Evolutionary conservation across 2,113 vertebrate genomes (phyloP), one percentile per base, ranked within the genome.

Genomic region (Theristicus caerulescens): DNA sequence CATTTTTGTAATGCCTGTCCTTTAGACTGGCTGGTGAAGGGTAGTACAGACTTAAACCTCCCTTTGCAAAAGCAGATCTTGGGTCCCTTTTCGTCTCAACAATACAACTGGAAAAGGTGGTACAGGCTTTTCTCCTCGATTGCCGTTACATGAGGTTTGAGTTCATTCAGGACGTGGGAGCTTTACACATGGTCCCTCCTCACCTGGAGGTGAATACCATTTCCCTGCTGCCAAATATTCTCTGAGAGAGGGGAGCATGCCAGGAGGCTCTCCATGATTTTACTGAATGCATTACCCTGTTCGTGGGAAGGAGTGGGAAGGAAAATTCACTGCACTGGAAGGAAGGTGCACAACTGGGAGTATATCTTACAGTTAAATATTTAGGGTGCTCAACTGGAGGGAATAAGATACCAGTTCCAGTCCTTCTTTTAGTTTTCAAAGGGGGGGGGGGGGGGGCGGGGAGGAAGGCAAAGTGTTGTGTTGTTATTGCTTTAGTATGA

Each of bases 171-270:
- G 31, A 42, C 2, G 0, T 3, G 31, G 78, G 64, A 72, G 59
- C 54, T 61, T 27, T 47, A 7, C 19, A 6, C 1, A 0, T 19
- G 55, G 18, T 42, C 6, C 21, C 14, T 6, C 27, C 29, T 10
- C 4, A 1, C 1, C 11, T 2, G 31, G n/a, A 18, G 18, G 4
- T 0, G 3, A n/a, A 46, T 34, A 29, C 62, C 36, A 3, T 2
- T 11, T 55, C 15, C 81, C 51, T 11, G 2, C 10, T 12, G 59
- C 31, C 7, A 5, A 18, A 15, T 2, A 1, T 19, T 22, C 62
- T 69, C 10, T 4, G 34, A 1, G 8, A 32, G 14, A 57, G 26
- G 19, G 52, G 17, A 36, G n/a, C 0, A 0, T 1, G 1, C 36
- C 29, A 11, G 51, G 76, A 25, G 27, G 51, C 34, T 59, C 34